Conservation (phyloP, 1,140 invertebrate genomes). For the Nymphalis io region DNA sequence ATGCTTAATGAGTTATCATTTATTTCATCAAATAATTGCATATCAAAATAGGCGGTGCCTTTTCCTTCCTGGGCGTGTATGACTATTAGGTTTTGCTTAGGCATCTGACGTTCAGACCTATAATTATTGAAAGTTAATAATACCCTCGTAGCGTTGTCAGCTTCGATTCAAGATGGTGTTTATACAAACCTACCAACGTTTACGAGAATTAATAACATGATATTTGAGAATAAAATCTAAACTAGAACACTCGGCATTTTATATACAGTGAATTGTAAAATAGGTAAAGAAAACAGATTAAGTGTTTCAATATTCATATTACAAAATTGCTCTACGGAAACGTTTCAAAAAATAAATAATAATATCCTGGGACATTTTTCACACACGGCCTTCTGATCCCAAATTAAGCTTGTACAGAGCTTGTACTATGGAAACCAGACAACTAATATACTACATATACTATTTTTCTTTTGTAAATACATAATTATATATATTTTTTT, state of each 20-base stretch:
- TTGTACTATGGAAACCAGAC: too few relatives aligned
- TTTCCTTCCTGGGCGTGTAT: constrained; percentile 31
- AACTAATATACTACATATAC: too few relatives aligned
- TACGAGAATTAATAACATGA: not conserved
- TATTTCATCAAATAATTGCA: constrained; percentile 13
- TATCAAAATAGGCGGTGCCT: constrained; percentile 9
- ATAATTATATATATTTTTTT: too few relatives aligned
- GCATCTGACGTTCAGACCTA: constrained; percentile 30
- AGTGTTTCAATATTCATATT: too few relatives aligned
- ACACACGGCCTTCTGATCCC: too few relatives aligned
- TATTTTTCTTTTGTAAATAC: too few relatives aligned
- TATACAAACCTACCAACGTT: constrained; percentile 4
- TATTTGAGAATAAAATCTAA: not conserved
- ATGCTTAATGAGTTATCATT: constrained; percentile 20
- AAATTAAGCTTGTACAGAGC: too few relatives aligned
- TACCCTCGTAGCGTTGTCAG: not conserved
- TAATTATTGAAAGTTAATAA: constrained; percentile 40
- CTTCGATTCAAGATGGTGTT: constrained; percentile 20
- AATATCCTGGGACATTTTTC: too few relatives aligned
- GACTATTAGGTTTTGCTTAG: constrained; percentile 34
- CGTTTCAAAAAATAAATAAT: too few relatives aligned
- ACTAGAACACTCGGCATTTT: not conserved
- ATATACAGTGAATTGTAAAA: too few relatives aligned
- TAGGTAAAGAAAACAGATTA: too few relatives aligned
- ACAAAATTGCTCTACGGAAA: too few relatives aligned